These are phyloP conservation scores for Chromis chromis DNA, from an alignment of 2,797 vertebrate genomes.

Conservation along the genomic window DNA sequence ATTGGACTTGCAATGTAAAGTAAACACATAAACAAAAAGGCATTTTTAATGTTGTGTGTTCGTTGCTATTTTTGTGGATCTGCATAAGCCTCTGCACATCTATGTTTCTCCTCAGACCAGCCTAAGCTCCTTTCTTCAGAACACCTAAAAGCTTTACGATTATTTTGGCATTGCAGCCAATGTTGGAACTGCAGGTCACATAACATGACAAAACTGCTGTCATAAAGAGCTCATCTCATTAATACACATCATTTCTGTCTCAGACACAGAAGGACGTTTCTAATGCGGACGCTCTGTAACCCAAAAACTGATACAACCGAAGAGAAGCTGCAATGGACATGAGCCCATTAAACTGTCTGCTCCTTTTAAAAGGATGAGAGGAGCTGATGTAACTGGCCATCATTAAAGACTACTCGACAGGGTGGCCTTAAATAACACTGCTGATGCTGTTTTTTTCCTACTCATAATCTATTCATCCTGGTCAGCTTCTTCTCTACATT, in stretches of 20 bases:
- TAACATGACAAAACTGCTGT: neutral
- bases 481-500: slow-evolving; percentile 6
- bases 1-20: neutral
- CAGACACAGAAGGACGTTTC: neutral
- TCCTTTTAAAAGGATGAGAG: slow-evolving; percentile 41
- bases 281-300: neutral
- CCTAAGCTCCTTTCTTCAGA: neutral
- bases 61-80: neutral
- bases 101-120: no score
- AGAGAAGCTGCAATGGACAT: slow-evolving; percentile 19
- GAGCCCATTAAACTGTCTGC: slow-evolving; percentile 38
- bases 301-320: slow-evolving; percentile 3
- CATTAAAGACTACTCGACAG: slow-evolving; percentile 28
- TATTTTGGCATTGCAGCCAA: neutral
- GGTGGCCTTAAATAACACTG: slow-evolving; percentile 21
- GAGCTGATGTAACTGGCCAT: slow-evolving; percentile 35
- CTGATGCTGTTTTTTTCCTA: slow-evolving; percentile 5
- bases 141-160: neutral
- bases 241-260: neutral
- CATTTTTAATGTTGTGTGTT: no score
- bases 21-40: no score
- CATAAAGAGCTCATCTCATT: neutral
- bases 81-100: no score
- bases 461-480: slow-evolving; percentile 17
- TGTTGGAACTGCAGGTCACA: neutral